Evolutionary conservation across 2,888 invertebrate genomes (phyloP), one percentile per base, ranked within the genome.

Genomic region (Xanthorhoe spadicearia): DNA sequence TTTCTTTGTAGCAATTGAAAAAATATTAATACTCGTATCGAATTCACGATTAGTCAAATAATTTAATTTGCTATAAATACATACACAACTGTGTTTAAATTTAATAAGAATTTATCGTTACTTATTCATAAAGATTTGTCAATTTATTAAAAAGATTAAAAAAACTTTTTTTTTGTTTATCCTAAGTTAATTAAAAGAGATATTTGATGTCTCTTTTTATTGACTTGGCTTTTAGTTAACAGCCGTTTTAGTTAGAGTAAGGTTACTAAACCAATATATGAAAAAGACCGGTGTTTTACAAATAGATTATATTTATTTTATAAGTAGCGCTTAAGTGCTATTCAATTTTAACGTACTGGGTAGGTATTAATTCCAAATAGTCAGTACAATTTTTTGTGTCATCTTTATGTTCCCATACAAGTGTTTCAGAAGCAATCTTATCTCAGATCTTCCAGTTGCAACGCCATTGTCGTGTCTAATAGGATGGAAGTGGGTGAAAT

Each of bases 401-500:
- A 23, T 56, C 46, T 19, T 23, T n/a, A 9, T 8, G 19, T 49
- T 58, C 32, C 8, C 18, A 50, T 58, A 10, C 32, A 7, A 51
- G 52, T 52, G 32, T 61, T 43, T 38, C 7, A 61, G 23, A 61
- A 18, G 1, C 3, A 43, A 53, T 17, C 28, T 49, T 50, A 50
- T 61, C 50, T 62, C 2, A 28, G 23, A 62, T 56, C 43, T 49
- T 46, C 13, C 18, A 46, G 53, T 13, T 50, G 32, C 49, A 28
- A 35, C 15, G 15, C 55, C 28, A 56, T 38, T 62, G 38, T 50
- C 6, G 43, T 17, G 19, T 56, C 55, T 62, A 62, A 55, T 51
- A 56, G 15, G 50, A 89, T 90, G 89, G 85, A 88, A 86, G 79
- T 87, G 78, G 87, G 87, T 77, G 83, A 84, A 77, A 74, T n/a